Base-by-base conservation (phyloP, 2,888 invertebrate genomes). In the Hirtodrosophila alboralis region DNA sequence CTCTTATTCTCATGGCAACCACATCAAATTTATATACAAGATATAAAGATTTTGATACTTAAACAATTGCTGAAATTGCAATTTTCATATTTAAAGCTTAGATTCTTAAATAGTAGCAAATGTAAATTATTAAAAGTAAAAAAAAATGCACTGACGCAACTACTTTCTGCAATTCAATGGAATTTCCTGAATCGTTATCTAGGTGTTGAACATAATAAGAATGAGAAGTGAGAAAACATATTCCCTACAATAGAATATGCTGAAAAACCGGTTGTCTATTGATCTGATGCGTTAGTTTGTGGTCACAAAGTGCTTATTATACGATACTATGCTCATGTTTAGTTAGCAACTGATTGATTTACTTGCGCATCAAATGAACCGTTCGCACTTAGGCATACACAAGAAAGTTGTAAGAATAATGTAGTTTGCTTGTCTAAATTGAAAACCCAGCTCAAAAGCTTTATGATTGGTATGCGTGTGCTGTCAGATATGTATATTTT, bases 271-370 rank as follows among this genome's bases (percentile, higher is more conserved):
- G 64, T 49, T 68, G 21, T 27, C 26, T 13, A 52, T 48, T 44
- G 43, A 45, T 56, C 41, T 36, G 52, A 64, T 38, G 38, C 48
- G 27, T 16, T 34, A 13, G 34, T 7, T 23, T 9, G 14, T 10
- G 10, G 10, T 23, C 23, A 21, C 8, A 4, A 26, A 10, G 34
- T 33, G 23, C 14, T 33, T 31, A 70, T 69, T 63, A 63, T 43
- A 40, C n/a, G n/a, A n/a, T n/a, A 54, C 43, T 51, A 18, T 65
- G 54, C 71, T 69, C 54, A 59, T 56, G 59, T 66, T 47, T 56
- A 48, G 27, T 54, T 70, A 64, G 59, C 65, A 54, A 53, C 53
- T 47, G 38, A 70, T 68, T 63, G 57, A 53, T 43, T 47, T 52
- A 36, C 43, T 13, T 10, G 23, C 28, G 21, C 23, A 27, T 36